Base-by-base conservation (phyloP, 2,888 invertebrate species). In the Thecophora atra region DNA sequence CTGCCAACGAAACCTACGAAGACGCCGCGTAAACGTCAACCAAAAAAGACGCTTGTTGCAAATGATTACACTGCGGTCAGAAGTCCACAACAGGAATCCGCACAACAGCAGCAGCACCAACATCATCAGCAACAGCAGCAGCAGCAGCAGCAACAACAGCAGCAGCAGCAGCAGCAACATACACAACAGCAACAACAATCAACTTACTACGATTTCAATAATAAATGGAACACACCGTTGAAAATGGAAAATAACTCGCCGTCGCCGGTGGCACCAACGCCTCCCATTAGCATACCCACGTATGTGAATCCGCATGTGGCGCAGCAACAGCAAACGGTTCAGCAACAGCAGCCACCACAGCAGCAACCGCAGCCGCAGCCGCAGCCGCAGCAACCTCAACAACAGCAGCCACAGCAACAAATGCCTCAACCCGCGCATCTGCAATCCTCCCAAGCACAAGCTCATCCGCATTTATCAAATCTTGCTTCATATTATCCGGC, bases 191-290 rank as follows among this genome's bases (percentile, higher is more conserved):
- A 79, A 47, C 78, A 80, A 74, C 80, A 80, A 72, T 73, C 91
- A 75, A 91, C 91, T 69, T 94, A 93, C 82, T 93, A 93, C 80
- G 94, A 94, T 84, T 93, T 93, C 80, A 94, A 94, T 80, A 94
- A 92, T 80, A 88, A 93, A 78, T 94, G 94, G 94, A 94, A 93
- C 84, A 87, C 93, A 70, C 91, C 92, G 30, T 78, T 83, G 21
- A 85, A 85, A 77, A 82, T 83, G 67, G 86, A 85, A 67, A 83
- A 80, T 67, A 83, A 80, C 78, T 78, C 84, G 11, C 77, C 78
- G 56, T 81, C 83, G 37, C 82, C 83, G 42, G 84, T 83, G 7
- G 84, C 84, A 58, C 83, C 83, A 74, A 79, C 81, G 74, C 78
- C 84, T 63, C 79, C 83, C 64, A 84, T 84, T 62, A 84, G 82